These are phyloP conservation scores for Isoperla grammatica DNA, from an alignment of 2,888 invertebrate genomes.

Conservation along the genomic window DNA sequence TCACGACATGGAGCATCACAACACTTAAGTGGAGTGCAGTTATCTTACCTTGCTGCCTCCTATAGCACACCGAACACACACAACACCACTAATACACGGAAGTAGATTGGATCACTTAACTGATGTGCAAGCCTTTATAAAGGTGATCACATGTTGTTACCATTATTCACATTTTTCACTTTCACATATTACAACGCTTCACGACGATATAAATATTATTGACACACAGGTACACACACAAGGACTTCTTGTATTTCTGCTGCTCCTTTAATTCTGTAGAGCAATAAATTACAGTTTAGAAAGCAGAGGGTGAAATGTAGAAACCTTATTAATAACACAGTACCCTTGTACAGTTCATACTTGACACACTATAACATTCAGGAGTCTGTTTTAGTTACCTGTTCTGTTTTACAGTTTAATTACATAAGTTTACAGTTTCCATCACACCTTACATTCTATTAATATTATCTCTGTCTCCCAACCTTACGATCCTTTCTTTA, in stretches of 20 bases:
- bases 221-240: not conserved
- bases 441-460: not conserved
- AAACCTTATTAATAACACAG: too few species aligned
- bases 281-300: conserved; percentile 5
- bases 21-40: too few species aligned
- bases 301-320: not conserved
- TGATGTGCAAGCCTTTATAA: conserved; percentile 1
- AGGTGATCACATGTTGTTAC: not conserved
- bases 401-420: too few species aligned
- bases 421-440: too few species aligned
- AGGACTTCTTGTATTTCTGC: not conserved
- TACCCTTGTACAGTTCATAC: too few species aligned
- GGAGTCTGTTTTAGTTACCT: too few species aligned
- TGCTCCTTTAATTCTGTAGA: conserved; percentile 2
- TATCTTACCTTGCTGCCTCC: too few species aligned
- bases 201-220: not conserved
- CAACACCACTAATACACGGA: not conserved
- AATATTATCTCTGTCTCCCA: not conserved
- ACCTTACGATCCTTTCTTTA: not conserved
- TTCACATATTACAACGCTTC: not conserved
- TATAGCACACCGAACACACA: not conserved
- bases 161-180: not conserved
- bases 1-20: too few species aligned
- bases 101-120: conserved; percentile 1
- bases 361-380: too few species aligned